These are phyloP conservation scores for Nansenia antarctica DNA, from an alignment of 2,113 vertebrate genomes.

Conservation along the genomic window DNA sequence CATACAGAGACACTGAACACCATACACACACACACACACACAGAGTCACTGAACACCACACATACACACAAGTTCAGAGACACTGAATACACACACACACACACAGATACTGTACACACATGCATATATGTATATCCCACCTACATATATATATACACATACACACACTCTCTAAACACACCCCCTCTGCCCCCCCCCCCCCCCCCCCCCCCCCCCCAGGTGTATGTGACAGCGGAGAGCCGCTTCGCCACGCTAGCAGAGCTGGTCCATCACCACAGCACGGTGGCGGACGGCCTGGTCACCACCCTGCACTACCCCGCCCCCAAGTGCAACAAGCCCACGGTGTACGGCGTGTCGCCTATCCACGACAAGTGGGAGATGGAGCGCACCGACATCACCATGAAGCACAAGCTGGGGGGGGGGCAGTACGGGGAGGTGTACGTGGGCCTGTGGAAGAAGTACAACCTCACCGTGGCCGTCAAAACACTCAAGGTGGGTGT, in stretches of 20 bases:
- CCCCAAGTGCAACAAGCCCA: conserved; percentile 99
- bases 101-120: too few relatives aligned
- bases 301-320: conserved; percentile 98
- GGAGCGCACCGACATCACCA: conserved; percentile 99
- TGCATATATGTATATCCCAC: too few relatives aligned
- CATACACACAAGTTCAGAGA: too few relatives aligned
- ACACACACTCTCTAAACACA: neutral
- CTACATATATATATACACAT: too few relatives aligned
- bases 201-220: conserved; percentile 74
- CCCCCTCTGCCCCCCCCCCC: neutral
- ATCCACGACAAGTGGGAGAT: conserved; percentile 99
- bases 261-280: conserved; percentile 98
- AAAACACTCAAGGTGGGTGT: conserved; percentile 92
- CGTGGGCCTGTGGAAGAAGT: conserved; percentile 97
- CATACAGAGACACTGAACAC: too few relatives aligned
- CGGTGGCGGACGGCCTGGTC: conserved; percentile 95
- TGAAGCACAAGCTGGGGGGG: conserved; percentile 99
- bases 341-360: conserved; percentile 97
- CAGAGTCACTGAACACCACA: too few relatives aligned
- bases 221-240: conserved; percentile 97
- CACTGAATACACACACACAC: too few relatives aligned
- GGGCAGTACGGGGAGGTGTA: conserved; percentile 99
- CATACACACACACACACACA: too few relatives aligned
- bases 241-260: conserved; percentile 95
- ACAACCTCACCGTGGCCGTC: conserved; percentile 96